Evolutionary conservation across 1,140 invertebrate genomes (phyloP), one percentile per base, ranked within the genome.

Genomic region (Arctopsyche grandis): DNA sequence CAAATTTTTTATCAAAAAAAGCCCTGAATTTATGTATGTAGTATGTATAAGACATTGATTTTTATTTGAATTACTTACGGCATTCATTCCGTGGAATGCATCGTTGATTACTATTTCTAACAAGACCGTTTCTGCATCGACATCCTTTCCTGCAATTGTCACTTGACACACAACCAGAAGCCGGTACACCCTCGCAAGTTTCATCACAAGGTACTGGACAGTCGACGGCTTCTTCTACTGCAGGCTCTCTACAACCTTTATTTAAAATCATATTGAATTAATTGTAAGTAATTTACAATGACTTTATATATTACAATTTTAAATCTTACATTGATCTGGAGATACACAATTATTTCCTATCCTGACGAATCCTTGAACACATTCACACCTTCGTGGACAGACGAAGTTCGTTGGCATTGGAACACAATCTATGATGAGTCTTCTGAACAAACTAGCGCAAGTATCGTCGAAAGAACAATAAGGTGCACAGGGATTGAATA

Each of bases 121-220:
- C 66, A 14, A 38, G 38, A n/a, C 66, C 66, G 29, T 3, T 9
- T 69, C 14, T 69, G 21, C 66, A 69, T 16, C 26, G 26, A 38
- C 66, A 69, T 9, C 26, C 38, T 69, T 44, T 69, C 43, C 14
- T 69, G n/a, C 38, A 43, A 29, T 44, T 43, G 9, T 24, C 5
- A 24, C 14, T 29, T 5, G 5, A 1, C n/a, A n/a, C n/a, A 29
- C 66, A 69, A 9, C 66, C 66, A 14, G 12, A 9, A 5, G 66
- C 29, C 9, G 24, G 52, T 75, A 5, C 19, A 38, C 70, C 70
- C n/a, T 52, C 46, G n/a, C 70, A 73, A 21, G 70, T 73, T 48
- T 73, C 44, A 38, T 73, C 70, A 38, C 73, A 60, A 1, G 56
- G 56, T n/a, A 29, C 38, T 19, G 73, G 73, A 75, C 48, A 75